A percentile compares a stretch with the other conserved stretches of the same genome.
Evolutionary conservation across 2,797 vertebrate genomes (phyloP).

Genomic region (Pantherophis vulpinus): DNA sequence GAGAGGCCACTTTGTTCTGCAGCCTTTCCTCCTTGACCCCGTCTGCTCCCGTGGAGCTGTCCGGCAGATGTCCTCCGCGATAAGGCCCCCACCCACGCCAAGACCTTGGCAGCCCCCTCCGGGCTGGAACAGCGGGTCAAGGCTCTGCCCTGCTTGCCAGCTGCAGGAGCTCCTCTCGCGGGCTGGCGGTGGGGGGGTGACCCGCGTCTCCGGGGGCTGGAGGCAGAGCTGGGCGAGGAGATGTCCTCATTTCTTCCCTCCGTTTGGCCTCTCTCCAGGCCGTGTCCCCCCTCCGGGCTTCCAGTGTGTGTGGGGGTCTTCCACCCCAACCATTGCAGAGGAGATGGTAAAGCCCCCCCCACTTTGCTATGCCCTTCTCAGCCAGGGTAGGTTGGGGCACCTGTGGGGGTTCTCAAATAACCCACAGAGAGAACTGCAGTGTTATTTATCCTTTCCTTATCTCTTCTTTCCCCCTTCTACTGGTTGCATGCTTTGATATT

Average conservation of each 20-base stretch:
- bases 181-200: too few species aligned
- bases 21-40: neutral
- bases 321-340: neutral
- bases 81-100: neutral
- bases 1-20: neutral
- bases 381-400: neutral
- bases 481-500: neutral
- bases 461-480: neutral
- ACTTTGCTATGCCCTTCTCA: neutral
- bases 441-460: neutral
- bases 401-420: neutral
- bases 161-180: neutral
- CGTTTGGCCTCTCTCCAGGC: neutral
- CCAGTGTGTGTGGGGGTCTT: too few species aligned
- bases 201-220: accelerated
- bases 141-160: neutral
- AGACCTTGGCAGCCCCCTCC: neutral
- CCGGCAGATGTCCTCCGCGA: neutral
- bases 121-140: neutral
- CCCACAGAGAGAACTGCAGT: too few species aligned
- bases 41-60: neutral
- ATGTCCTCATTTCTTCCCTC: neutral
- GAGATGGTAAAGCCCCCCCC: neutral
- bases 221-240: neutral
- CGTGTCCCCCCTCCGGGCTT: neutral